Evolutionary conservation across 2,797 vertebrate species (phyloP).

Genomic region (Coluber constrictor): DNA sequence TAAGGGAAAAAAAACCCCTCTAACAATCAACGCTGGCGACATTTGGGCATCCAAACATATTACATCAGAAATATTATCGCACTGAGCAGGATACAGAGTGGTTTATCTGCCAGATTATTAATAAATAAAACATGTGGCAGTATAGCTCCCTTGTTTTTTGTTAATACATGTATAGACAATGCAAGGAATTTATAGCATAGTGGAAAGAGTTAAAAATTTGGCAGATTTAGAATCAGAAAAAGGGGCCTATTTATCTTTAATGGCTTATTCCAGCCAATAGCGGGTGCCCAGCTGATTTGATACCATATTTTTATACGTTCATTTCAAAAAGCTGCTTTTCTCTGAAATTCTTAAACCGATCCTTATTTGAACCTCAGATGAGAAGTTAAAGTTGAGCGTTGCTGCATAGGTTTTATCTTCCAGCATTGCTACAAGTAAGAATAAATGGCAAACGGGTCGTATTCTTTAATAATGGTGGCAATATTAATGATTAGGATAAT

Average conservation of each 20-base stretch:
- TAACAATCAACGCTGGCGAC: constrained; percentile 77
- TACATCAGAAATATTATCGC: constrained; percentile 74
- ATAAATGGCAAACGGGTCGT: background rate
- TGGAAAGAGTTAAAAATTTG: constrained; percentile 67
- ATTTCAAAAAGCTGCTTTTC: constrained; percentile 14
- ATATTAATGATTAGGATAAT: background rate
- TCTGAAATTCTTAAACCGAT: constrained; percentile 13
- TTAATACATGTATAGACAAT: constrained; percentile 64
- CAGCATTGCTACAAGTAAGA: constrained; percentile 37
- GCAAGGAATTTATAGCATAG: constrained; percentile 49
- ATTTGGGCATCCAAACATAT: constrained; percentile 79
- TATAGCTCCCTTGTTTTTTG: constrained; percentile 57
- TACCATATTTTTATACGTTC: constrained; percentile 10
- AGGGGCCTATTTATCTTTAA: constrained; percentile 47
- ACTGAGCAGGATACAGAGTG: constrained; percentile 73
- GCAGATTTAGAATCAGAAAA: constrained; percentile 36
- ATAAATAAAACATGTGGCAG: constrained; percentile 64
- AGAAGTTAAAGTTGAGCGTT: background rate
- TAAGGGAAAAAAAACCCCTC: constrained; percentile 51
- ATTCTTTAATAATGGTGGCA: background rate
- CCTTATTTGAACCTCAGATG: background rate
- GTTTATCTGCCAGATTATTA: constrained; percentile 79
- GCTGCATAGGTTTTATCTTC: background rate
- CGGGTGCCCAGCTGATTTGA: constrained; percentile 54
- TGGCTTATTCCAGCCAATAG: constrained; percentile 46